These are phyloP conservation scores for Monopis laevigella DNA, from an alignment of 2,888 invertebrate genomes.

Conservation along the genomic window DNA sequence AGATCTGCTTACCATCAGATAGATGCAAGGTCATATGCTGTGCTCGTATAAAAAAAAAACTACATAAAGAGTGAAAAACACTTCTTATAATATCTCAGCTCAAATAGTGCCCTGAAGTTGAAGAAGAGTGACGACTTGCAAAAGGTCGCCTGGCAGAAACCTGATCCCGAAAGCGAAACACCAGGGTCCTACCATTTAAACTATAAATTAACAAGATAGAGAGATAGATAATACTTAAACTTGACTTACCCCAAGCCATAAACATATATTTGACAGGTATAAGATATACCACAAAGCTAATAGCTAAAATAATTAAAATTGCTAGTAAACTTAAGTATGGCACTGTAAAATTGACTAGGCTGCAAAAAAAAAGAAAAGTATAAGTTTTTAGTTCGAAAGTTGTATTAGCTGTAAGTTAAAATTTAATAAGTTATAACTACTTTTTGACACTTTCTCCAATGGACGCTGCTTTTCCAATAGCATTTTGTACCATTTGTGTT, in stretches of 20 bases:
- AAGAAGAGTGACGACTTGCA: too few relatives aligned
- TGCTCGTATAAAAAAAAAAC: too few relatives aligned
- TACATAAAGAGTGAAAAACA: too few relatives aligned
- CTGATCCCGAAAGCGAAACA: too few relatives aligned
- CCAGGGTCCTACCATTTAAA: too few relatives aligned
- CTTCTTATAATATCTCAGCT: too few relatives aligned
- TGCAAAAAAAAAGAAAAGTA: constrained; percentile 53
- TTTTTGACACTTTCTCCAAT: constrained; percentile 93
- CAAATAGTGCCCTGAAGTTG: too few relatives aligned
- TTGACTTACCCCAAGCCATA: constrained; percentile 83
- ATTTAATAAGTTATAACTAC: constrained; percentile 54
- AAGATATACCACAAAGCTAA: constrained; percentile 80
- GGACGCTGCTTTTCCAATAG: constrained; percentile 89
- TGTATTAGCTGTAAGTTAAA: background rate
- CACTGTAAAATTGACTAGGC: constrained; percentile 94
- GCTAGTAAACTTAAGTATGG: constrained; percentile 93
- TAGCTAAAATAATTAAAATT: constrained; percentile 76
- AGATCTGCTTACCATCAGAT: too few relatives aligned
- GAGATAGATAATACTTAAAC: too few relatives aligned
- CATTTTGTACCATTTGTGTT: constrained; percentile 92
- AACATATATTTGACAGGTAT: constrained; percentile 89
- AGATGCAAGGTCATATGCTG: too few relatives aligned
- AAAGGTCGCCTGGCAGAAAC: too few relatives aligned
- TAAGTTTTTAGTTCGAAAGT: background rate
- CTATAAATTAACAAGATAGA: too few relatives aligned